Percentiles rank a stretch among this genome's conserved stretches.
phyloP scores from a whole-genome alignment of 2,888 invertebrate genomes.

The Mongoloraphidia duomilia region DNA sequence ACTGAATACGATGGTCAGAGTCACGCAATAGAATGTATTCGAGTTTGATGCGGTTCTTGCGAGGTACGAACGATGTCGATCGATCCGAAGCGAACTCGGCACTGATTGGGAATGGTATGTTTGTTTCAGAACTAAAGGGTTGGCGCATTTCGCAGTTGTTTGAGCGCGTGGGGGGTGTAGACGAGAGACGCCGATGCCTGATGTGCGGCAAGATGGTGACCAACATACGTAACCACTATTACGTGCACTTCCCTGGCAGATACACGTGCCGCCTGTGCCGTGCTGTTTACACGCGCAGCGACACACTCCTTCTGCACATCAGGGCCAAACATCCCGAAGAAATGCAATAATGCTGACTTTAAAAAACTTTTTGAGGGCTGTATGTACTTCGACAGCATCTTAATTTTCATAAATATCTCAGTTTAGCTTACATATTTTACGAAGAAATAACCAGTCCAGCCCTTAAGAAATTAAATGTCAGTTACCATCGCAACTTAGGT shows the following conservation, averaged over 20 bases:
- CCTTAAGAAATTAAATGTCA: too few species aligned
- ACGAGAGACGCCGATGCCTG: conserved; percentile 40
- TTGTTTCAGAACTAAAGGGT: conserved; percentile 39
- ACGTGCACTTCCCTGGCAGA: conserved; percentile 44
- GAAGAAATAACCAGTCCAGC: neutral
- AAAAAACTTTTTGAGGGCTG: conserved; percentile 14
- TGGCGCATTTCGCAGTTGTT: conserved; percentile 42
- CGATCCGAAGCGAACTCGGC: too few species aligned
- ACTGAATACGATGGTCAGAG: too few species aligned
- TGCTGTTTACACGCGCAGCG: conserved; percentile 42
- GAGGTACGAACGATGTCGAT: too few species aligned
- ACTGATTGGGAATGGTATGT: too few species aligned
- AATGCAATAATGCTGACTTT: neutral
- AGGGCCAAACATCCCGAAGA: conserved; percentile 36
- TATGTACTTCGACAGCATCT: conserved; percentile 2
- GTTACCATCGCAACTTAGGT: too few species aligned
- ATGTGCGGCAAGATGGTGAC: conserved; percentile 46
- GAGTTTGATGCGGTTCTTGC: too few species aligned
- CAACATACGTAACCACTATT: conserved; percentile 45
- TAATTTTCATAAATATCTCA: neutral
- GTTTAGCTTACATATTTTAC: neutral
- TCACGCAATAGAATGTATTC: too few species aligned
- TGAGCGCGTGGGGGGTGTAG: conserved; percentile 40
- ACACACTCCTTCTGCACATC: conserved; percentile 41
- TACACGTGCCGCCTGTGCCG: conserved; percentile 42